Percentiles rank a stretch among this genome's conserved stretches.
Conservation (phyloP, 2,113 vertebrate species). For the Thunnus maccoyii region DNA sequence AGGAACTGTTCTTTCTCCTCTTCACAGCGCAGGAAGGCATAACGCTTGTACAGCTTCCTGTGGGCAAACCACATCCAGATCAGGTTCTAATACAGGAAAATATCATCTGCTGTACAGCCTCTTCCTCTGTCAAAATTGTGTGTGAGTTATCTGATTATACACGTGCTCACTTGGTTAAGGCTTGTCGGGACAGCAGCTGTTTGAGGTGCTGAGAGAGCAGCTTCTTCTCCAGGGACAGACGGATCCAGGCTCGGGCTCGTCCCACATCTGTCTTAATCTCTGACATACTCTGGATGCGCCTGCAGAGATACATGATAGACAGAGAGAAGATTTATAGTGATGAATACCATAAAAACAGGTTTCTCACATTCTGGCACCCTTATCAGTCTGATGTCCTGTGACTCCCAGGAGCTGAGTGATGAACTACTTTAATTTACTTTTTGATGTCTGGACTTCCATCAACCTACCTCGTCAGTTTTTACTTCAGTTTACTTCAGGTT, state of each 20-base stretch:
- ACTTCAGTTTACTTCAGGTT: no score
- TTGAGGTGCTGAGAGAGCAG: conserved; percentile 94
- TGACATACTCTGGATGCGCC: conserved; percentile 94
- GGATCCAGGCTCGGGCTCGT: conserved; percentile 93
- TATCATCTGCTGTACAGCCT: background rate
- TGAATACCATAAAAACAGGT: background rate
- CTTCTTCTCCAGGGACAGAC: conserved; percentile 95
- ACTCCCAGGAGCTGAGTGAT: background rate
- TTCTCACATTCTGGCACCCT: no score
- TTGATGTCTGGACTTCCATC: no score
- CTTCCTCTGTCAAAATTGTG: no score
- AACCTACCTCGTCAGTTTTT: no score
- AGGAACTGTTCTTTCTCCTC: conserved; percentile 97
- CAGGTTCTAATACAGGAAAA: background rate
- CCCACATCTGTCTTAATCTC: conserved; percentile 97
- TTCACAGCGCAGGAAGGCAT: conserved; percentile 94
- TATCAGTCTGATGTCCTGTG: no score
- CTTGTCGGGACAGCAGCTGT: conserved; percentile 91
- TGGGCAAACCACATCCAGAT: conserved; percentile 1
- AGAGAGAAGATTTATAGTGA: background rate
- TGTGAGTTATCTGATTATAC: no score
- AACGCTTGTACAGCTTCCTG: conserved; percentile 96
- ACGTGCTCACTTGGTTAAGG: conserved; percentile 89
- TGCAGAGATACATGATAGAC: conserved; percentile 60
- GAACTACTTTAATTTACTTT: background rate